Percentiles rank a stretch among this genome's conserved stretches.
phyloP scores from a whole-genome alignment of 2,888 invertebrate genomes.

The Cerceris ruficornis region DNA sequence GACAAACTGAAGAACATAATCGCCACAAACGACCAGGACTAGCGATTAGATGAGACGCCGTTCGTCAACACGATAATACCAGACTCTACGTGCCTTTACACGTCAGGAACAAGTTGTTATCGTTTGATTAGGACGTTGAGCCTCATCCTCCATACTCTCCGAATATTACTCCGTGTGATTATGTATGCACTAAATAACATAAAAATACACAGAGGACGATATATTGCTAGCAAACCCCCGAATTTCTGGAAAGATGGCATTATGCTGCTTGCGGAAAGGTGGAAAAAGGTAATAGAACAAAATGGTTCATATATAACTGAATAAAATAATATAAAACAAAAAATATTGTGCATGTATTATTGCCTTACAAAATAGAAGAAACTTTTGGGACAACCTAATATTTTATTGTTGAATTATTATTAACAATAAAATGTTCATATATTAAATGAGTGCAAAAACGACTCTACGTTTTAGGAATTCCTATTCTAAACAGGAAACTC shows the following conservation, averaged over 20 bases:
- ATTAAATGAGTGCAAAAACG: too few species aligned
- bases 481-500: too few species aligned
- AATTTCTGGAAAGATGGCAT: slow-evolving; percentile 17
- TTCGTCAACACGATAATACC: slow-evolving; percentile 19
- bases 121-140: slow-evolving; percentile 18
- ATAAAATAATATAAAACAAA: too few species aligned
- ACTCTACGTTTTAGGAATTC: too few species aligned
- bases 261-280: slow-evolving; percentile 11
- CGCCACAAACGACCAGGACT: too few species aligned
- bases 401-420: too few species aligned
- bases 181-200: slow-evolving; percentile 7
- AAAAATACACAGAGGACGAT: slow-evolving; percentile 14
- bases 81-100: slow-evolving; percentile 8
- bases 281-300: slow-evolving; percentile 14
- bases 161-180: slow-evolving; percentile 22
- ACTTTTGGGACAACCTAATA: too few species aligned
- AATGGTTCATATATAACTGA: slow-evolving; percentile 15
- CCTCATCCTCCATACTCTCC: slow-evolving; percentile 25
- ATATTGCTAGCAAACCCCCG: slow-evolving; percentile 18
- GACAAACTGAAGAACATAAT: slow-evolving; percentile 18
- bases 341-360: too few species aligned
- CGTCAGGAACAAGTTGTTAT: slow-evolving; percentile 18
- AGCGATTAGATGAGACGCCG: slow-evolving; percentile 5
- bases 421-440: too few species aligned
- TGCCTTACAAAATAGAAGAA: too few species aligned